phyloP scores from a whole-genome alignment of 2,888 invertebrate species.

The Holacanthella duospinosa region DNA sequence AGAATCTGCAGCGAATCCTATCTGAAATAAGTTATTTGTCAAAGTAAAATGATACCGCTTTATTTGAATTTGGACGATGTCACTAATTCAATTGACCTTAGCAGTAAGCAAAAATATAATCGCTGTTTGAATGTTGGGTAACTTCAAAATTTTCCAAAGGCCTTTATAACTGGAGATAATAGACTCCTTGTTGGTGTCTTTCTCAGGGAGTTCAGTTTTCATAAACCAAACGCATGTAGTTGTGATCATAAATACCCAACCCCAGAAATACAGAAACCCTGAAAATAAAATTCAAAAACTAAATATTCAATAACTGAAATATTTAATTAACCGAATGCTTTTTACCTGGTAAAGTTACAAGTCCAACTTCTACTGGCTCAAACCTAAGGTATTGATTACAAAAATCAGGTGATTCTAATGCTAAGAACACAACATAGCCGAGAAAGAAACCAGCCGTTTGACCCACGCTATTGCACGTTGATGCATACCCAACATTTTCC shows the following conservation, averaged over 20 bases:
- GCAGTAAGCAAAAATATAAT: slow-evolving; percentile 74
- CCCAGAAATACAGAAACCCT: slow-evolving; percentile 89
- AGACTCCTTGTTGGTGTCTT: slow-evolving; percentile 44
- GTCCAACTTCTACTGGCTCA: slow-evolving; percentile 57
- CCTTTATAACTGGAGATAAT: slow-evolving; percentile 66
- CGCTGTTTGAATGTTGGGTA: slow-evolving; percentile 69
- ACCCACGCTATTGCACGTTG: slow-evolving; percentile 96
- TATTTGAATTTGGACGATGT: neutral
- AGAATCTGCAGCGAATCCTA: slow-evolving; percentile 90
- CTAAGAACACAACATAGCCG: slow-evolving; percentile 91
- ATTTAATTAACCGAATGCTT: slow-evolving; percentile 6
- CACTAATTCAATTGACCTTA: slow-evolving; percentile 54
- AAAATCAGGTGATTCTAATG: slow-evolving; percentile 89
- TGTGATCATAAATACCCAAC: slow-evolving; percentile 73
- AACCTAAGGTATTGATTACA: slow-evolving; percentile 83
- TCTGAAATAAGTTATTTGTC: slow-evolving; percentile 49
- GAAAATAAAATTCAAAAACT: slow-evolving; percentile 14
- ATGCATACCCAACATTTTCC: slow-evolving; percentile 92
- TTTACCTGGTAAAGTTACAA: slow-evolving; percentile 54
- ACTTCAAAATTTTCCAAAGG: slow-evolving; percentile 67
- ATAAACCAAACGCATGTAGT: slow-evolving; percentile 80
- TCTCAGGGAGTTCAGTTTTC: slow-evolving; percentile 61
- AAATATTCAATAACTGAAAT: neutral
- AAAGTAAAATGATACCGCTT: slow-evolving; percentile 4
- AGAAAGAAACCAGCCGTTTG: slow-evolving; percentile 96